Evolutionary conservation across 2,797 vertebrate genomes (phyloP), one percentile per base, ranked within the genome.

Genomic region (Ataeniobius toweri): DNA sequence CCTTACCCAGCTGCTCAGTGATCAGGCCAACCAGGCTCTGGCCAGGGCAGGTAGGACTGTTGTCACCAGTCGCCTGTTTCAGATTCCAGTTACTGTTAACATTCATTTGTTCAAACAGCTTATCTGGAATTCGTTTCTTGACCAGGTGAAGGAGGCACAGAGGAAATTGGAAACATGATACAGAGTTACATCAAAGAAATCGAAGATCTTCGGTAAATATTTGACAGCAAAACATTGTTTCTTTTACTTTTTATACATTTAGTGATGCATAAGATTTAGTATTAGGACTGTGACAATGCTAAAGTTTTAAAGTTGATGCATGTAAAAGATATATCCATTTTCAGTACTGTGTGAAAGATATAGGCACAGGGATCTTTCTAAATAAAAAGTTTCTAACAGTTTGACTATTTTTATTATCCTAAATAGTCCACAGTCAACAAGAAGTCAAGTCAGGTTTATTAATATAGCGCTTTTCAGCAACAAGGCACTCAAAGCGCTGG

Each of bases 91-190:
- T 1, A 20, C 63, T 44, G 6, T 44, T 44, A 7, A 9, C 36
- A 10, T 10, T 46, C 44, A 7, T 46, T 46, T 41, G 36, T 12
- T 12, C 61, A 20, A 28, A 2, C 22, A n/a, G n/a, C 1, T 73
- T 16, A n/a, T 12, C 44, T 75, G 0, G 22, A 36, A n/a, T 26
- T 22, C 6, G 55, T 61, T 83, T 72, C 3, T 75, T 68, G 75
- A 85, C 26, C 92, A 99, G 98, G 98, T 83, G 97, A 99, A 94
- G 97, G 97, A 84, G 98, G 96, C 65, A 97, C 96, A 86, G 98
- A 98, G 91, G 98, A 98, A 90, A 98, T 99, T 69, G 97, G 97
- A 89, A 98, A 97, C 91, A 99, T 99, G 97, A 97, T 99, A 92
- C 96, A 97, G 89, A 95, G 96, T 90, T 99, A 99, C 87, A 99